phyloP scores from a whole-genome alignment of 1,140 invertebrate species.

The Bombus pascuorum region DNA sequence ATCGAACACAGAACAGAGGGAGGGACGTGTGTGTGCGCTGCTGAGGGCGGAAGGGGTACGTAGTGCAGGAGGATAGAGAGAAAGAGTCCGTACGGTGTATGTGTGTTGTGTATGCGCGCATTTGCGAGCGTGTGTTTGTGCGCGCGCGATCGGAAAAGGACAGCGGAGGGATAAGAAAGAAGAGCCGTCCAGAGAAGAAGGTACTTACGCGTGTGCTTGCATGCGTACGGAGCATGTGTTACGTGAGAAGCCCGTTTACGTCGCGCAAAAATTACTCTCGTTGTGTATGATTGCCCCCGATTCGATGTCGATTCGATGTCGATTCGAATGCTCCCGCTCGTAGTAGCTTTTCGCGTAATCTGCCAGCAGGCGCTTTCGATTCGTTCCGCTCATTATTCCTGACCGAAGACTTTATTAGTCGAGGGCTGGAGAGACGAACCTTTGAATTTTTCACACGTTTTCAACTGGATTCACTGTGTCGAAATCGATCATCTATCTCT shows the following conservation, averaged over 20 bases:
- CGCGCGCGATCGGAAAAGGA: background rate
- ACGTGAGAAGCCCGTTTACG: constrained; percentile 55
- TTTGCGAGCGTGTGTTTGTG: no score
- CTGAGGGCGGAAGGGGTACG: background rate
- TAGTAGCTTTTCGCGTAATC: no score
- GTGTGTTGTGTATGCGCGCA: no score
- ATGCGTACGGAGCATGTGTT: constrained; percentile 58
- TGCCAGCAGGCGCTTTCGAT: background rate
- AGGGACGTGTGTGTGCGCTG: background rate
- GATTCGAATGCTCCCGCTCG: no score
- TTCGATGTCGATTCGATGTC: constrained; percentile 5
- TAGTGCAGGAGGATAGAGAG: background rate
- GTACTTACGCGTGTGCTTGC: constrained; percentile 26
- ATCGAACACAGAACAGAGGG: constrained; percentile 31
- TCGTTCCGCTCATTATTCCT: background rate
- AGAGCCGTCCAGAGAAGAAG: constrained; percentile 48
- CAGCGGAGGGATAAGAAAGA: constrained; percentile 25
- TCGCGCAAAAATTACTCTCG: background rate
- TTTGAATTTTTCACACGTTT: background rate
- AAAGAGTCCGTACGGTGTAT: background rate
- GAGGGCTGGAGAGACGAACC: background rate
- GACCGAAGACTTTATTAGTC: background rate
- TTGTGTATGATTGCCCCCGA: background rate
- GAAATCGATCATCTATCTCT: background rate
- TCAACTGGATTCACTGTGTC: background rate